Evolutionary conservation across 37 sponge, comb jelly and placozoan genomes (phyloP).

Genomic region (Lycopodina hypogea): DNA sequence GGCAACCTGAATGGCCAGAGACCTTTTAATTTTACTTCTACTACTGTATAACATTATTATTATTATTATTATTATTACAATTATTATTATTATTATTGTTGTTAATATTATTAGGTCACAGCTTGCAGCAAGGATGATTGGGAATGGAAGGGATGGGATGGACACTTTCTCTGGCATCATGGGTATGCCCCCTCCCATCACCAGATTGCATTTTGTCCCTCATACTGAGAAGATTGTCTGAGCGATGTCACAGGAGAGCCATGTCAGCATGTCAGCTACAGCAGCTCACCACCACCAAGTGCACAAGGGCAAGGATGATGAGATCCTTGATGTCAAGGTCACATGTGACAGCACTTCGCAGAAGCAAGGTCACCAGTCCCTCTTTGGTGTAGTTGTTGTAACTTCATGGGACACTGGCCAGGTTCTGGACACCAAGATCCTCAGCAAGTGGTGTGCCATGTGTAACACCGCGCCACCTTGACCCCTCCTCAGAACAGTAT

Average conservation of each 20-base stretch:
- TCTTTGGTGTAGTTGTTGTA: conserved; percentile 19
- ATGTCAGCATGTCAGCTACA: not conserved
- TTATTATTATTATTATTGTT: too few species aligned
- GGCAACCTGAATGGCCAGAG: too few species aligned
- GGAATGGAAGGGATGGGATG: not conserved
- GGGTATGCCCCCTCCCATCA: not conserved
- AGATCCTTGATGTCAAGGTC: conserved; percentile 15
- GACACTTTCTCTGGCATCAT: not conserved
- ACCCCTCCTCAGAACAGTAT: not conserved
- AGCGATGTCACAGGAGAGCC: not conserved
- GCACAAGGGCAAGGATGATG: not conserved
- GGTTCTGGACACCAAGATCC: conserved; percentile 18
- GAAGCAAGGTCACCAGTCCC: conserved; percentile 3
- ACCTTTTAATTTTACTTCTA: too few species aligned
- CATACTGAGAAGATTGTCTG: not conserved
- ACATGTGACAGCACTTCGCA: not conserved
- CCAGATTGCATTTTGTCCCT: not conserved
- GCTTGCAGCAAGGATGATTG: not conserved
- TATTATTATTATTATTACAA: too few species aligned
- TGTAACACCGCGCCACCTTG: not conserved
- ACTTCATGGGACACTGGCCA: conserved; percentile 17
- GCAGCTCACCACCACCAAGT: not conserved
- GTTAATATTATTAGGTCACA: too few species aligned
- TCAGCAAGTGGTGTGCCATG: conserved; percentile 8
- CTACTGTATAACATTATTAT: too few species aligned